Evolutionary conservation across 2,113 vertebrate species (phyloP), one percentile per base, ranked within the genome.

Genomic region (Ochotona princeps): DNA sequence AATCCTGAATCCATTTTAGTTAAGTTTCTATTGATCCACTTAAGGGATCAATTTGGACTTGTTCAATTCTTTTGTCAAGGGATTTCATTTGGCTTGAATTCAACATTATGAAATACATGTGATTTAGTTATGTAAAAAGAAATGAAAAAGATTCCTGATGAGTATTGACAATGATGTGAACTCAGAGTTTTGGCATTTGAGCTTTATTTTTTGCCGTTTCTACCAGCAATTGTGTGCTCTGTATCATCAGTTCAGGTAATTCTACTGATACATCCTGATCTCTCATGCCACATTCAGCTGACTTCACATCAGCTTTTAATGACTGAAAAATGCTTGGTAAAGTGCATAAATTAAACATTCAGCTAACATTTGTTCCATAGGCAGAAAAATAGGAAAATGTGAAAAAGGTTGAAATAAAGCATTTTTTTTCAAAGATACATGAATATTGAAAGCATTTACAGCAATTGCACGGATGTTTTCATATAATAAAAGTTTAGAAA

Each of bases 11-110:
- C 96, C 96, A 96, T 98, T 97, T 97, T 96, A 95, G 96, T 98
- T 98, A 97, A 97, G 94, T 90, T 97, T 96, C 92, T 96, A 97
- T 98, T 92, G 98, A 98, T 98, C 95, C 95, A 97, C 96, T 98
- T 97, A 97, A 94, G 96, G 96, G 96, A 98, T 97, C 80, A 97
- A 96, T 98, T 97, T 97, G 75, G 86, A 91, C 96, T 98, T 69
- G 67, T 96, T 96, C 63, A 78, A 97, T 97, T 96, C 94, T 95
- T 96, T 97, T 97, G 79, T 82, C 90, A 95, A 76, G 95, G 87
- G 69, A 97, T 97, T 97, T 97, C 81, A 94, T 97, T 95, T 97
- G 80, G 95, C 75, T 96, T 73, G 88, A 95, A 60, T 94, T 84
- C 96, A 95, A 94, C 76, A 4, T 94, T 89, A 97, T 93, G 96